Base-by-base conservation (phyloP, 2,797 vertebrate species). In the Tenualosa ilisha region DNA sequence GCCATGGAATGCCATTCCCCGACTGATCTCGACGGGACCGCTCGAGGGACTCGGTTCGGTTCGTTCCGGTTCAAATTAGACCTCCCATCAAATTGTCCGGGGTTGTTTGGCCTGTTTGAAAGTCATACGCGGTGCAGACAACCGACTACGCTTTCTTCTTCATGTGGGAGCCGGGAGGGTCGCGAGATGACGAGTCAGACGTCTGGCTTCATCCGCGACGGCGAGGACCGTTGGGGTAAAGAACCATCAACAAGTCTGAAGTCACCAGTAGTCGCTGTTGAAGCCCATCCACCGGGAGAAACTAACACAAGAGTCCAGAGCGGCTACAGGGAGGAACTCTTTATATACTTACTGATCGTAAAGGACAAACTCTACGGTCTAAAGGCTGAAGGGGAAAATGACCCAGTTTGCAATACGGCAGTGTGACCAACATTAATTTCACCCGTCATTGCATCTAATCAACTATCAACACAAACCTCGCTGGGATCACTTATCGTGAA, bases 1-100 rank as follows among this genome's bases (percentile, higher is more conserved):
- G 17, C 95, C 95, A 92, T 96, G 96, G 87, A 97, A 96, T 0
- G 95, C 95, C 96, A 96, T 96, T 91, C 43, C 82, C 84, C 82
- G 24, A 22, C 53, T 31, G 72, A 40, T 83, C 26, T 40, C 53
- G 1, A 13, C 56, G 68, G 40, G 3, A 15, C 56, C 6, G 59
- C 7, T 63, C n/a, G n/a, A 0, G 22, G n/a, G 59, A 24, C 17
- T 79, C 15, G 72, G 8, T 7, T 22, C 17, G 72, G 15, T 40
- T 75, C 3, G 68, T 5, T 7, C 7, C 17, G 72, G 9, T 40
- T 46, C 40, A 79, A 6, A 79, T 3, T 22, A 2, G 6, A 79
- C 72, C 37, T 20, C 5, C 37, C 72, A 79, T 79, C 72, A 22
- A 43, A 8, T n/a, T 43, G 6, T 43, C 15, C 17, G 20, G 6